Evolutionary conservation across 2,113 vertebrate genomes (phyloP).

Genomic region (Phalacrocorax brasilianus): DNA sequence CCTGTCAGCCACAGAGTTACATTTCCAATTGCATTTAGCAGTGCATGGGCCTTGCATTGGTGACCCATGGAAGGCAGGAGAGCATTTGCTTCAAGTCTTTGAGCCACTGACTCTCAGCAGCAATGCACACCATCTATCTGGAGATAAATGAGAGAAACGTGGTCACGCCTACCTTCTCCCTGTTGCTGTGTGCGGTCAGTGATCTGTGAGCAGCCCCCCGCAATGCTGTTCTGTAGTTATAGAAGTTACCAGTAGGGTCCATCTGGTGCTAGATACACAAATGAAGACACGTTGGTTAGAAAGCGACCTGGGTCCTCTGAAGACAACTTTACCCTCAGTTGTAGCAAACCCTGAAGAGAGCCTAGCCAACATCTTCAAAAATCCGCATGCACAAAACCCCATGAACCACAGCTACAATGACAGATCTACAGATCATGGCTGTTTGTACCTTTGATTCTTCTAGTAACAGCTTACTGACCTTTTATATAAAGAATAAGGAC

Average conservation of each 20-base stretch:
- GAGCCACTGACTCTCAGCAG: not conserved
- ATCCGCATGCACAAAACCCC: not conserved
- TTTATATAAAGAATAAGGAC: not conserved
- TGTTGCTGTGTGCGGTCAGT: constrained; percentile 76
- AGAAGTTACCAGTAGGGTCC: constrained; percentile 82
- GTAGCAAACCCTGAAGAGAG: not conserved
- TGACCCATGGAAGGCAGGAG: not conserved
- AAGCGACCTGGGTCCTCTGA: not conserved
- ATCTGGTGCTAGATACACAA: constrained; percentile 75
- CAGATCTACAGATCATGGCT: not conserved
- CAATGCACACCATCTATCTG: rapidly evolving
- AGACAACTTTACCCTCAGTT: not conserved
- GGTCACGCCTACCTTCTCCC: constrained; percentile 70
- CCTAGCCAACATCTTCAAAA: not conserved
- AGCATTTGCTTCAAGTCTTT: not conserved
- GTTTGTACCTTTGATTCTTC: not conserved
- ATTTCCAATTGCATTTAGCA: not conserved
- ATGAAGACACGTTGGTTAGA: not conserved
- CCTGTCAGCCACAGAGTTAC: not conserved
- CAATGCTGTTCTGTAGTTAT: constrained; percentile 79
- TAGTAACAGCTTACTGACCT: not conserved
- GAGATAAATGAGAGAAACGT: not conserved
- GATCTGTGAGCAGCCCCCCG: constrained; percentile 76
- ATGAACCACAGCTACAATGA: not conserved
- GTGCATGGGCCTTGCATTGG: not conserved